A percentile compares a stretch with the other conserved stretches of the same genome.
Evolutionary conservation across 1,140 invertebrate genomes (phyloP).

Genomic region (Laupala kohalensis): DNA sequence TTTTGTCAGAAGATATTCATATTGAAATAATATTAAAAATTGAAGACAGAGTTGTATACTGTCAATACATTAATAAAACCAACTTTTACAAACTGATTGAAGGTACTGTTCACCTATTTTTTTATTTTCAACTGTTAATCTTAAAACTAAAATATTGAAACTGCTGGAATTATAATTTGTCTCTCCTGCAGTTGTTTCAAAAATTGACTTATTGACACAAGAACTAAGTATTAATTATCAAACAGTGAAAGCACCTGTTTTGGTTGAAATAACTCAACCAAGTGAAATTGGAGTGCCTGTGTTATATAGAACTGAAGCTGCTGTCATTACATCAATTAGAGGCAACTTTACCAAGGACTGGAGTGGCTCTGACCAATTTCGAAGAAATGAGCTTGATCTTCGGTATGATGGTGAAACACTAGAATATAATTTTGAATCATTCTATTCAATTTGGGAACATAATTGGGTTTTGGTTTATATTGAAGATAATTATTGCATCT

Average conservation of each 20-base stretch:
- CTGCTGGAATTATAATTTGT: no score
- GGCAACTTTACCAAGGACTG: conserved; percentile 37
- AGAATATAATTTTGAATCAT: conserved; percentile 8
- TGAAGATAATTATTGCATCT: background rate
- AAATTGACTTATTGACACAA: conserved; percentile 30
- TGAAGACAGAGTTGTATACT: background rate
- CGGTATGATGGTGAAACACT: no score
- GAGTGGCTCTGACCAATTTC: conserved; percentile 24
- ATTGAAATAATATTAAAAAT: conserved; percentile 1
- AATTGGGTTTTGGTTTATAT: background rate
- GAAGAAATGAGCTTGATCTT: conserved; percentile 41
- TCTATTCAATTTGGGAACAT: background rate
- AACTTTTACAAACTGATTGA: background rate
- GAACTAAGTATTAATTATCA: conserved; percentile 38
- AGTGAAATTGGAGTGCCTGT: conserved; percentile 40
- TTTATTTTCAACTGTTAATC: conserved; percentile 16
- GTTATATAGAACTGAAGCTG: conserved; percentile 31
- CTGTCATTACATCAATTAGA: conserved; percentile 36
- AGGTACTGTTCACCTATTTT: conserved; percentile 13
- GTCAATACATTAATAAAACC: background rate
- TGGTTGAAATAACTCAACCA: conserved; percentile 32
- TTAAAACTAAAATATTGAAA: no score
- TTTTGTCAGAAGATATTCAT: background rate
- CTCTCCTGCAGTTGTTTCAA: conserved; percentile 26
- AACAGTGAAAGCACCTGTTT: conserved; percentile 32